A percentile compares a stretch with the other conserved stretches of the same genome.
Conservation (phyloP, 2,888 invertebrate species). For the Hypercompe scribonia region DNA sequence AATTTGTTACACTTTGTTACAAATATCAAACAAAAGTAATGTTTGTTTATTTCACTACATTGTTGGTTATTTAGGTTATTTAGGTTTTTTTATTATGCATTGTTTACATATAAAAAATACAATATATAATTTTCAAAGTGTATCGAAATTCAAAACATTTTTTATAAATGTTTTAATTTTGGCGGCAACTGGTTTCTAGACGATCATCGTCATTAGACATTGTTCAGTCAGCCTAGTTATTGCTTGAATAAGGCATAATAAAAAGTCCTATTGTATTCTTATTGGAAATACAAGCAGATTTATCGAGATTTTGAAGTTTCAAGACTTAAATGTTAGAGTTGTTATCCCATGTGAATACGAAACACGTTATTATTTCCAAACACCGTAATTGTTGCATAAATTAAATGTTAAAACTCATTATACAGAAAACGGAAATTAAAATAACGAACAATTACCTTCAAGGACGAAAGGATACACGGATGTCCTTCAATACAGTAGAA, state of each 20-base stretch:
- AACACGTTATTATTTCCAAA: slow-evolving; percentile 36
- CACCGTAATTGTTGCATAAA: slow-evolving; percentile 53
- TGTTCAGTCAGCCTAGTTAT: slow-evolving; percentile 7
- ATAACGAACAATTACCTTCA: slow-evolving; percentile 45
- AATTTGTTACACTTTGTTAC: too few species aligned
- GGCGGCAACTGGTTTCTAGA: slow-evolving; percentile 34
- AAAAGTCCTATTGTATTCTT: slow-evolving; percentile 13
- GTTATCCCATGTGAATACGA: slow-evolving; percentile 14
- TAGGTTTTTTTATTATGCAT: too few species aligned
- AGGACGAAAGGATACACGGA: slow-evolving; percentile 43
- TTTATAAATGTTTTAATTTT: slow-evolving; percentile 12
- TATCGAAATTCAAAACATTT: not conserved
- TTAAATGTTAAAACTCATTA: slow-evolving; percentile 38
- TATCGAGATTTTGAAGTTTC: not conserved
- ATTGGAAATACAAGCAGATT: not conserved
- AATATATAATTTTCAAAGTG: not conserved
- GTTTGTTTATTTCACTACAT: too few species aligned
- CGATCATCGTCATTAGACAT: slow-evolving; percentile 23
- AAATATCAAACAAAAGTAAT: too few species aligned
- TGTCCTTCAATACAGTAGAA: slow-evolving; percentile 32
- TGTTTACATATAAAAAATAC: not conserved
- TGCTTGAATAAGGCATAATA: not conserved
- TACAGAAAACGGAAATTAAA: slow-evolving; percentile 31
- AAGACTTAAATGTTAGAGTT: not conserved
- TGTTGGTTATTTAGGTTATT: too few species aligned